Percentiles rank a stretch among this genome's conserved stretches.
phyloP scores from a whole-genome alignment of 2,888 invertebrate genomes.

The Ochropacha duplaris region DNA sequence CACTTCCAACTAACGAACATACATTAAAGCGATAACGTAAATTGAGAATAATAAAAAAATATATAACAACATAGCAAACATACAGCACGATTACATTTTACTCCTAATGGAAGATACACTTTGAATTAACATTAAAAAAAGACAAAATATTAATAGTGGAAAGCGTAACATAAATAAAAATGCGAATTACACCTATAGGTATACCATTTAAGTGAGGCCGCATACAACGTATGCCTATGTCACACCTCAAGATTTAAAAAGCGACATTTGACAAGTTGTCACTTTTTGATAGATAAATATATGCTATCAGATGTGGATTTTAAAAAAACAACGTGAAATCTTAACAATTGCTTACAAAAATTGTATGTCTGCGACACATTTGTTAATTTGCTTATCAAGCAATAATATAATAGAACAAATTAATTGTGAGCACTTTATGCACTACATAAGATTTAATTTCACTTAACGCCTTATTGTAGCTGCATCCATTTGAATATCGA shows the following conservation, averaged over 20 bases:
- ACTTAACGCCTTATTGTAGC: neutral
- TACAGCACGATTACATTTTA: conserved; percentile 41
- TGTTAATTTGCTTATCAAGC: conserved; percentile 10
- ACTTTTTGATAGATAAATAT: too few species aligned
- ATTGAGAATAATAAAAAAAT: conserved; percentile 46
- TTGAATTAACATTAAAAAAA: conserved; percentile 40
- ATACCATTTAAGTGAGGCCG: neutral
- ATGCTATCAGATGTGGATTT: too few species aligned
- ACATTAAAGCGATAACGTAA: conserved; percentile 53
- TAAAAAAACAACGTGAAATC: neutral
- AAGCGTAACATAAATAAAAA: conserved; percentile 34
- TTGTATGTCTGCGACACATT: conserved; percentile 38
- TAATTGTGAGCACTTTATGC: conserved; percentile 6
- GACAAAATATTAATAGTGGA: conserved; percentile 10
- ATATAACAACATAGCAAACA: conserved; percentile 55
- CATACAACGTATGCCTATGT: neutral
- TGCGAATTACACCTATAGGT: conserved; percentile 26
- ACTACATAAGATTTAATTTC: conserved; percentile 3
- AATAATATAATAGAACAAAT: neutral
- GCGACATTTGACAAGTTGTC: too few species aligned
- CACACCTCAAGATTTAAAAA: neutral
- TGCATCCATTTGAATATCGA: too few species aligned
- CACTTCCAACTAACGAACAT: conserved; percentile 56
- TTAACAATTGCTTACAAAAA: conserved; percentile 17
- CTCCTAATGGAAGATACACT: conserved; percentile 71